Percentiles rank a stretch among this genome's conserved stretches.
Evolutionary conservation across 1,140 invertebrate genomes (phyloP).

Genomic region (Nilaparvata lugens): DNA sequence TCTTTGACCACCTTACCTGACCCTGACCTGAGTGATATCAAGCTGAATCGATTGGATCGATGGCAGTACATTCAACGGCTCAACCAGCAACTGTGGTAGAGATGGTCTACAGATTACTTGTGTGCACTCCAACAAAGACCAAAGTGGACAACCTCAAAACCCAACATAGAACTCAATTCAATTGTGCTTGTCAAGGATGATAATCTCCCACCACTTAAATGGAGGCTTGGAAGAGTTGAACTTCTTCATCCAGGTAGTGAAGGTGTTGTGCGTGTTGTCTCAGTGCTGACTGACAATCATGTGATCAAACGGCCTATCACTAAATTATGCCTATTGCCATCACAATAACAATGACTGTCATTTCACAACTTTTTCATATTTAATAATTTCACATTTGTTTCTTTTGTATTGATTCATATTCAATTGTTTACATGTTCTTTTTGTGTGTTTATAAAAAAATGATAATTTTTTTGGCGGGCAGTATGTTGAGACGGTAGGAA

Average conservation of each 20-base stretch:
- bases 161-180: not conserved
- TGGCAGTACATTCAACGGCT: slow-evolving; percentile 26
- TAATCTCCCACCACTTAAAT: not conserved
- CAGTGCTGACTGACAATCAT: not conserved
- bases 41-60: slow-evolving; percentile 19
- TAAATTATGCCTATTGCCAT: not conserved
- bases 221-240: not conserved
- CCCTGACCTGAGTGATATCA: not conserved
- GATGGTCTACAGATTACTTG: slow-evolving; percentile 32
- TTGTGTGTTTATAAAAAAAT: no score
- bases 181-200: not conserved
- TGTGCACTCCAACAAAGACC: slow-evolving; percentile 21
- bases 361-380: no score
- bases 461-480: no score
- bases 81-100: slow-evolving; percentile 29
- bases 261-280: not conserved
- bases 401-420: no score
- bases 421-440: no score
- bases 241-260: not conserved
- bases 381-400: no score
- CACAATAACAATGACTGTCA: no score
- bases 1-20: slow-evolving; percentile 19
- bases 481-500: no score
- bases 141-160: slow-evolving; percentile 25
- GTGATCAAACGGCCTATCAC: not conserved